Base-by-base conservation (phyloP, 2,113 vertebrate genomes). In the Mus pahari region DNA sequence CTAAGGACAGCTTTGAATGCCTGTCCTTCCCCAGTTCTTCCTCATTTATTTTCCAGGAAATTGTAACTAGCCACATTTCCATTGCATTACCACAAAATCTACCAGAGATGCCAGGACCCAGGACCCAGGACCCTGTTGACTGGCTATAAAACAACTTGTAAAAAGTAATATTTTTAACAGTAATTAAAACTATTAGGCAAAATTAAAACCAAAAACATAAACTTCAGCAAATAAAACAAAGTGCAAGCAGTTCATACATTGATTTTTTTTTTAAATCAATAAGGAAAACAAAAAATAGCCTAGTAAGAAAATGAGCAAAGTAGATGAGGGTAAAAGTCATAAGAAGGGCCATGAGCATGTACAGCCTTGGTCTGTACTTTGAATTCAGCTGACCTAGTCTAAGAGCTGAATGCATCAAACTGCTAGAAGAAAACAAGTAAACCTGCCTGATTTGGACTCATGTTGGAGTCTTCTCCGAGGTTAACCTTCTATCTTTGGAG, bases 141-240 rank as follows among this genome's bases (percentile, higher is more conserved):
- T 64, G n/a, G 10, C 24, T 60, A 91, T 28, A 94, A 83, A 81
- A 24, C 60, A 83, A 39, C 36, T 92, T 89, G 64, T 55, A 50
- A 77, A 83, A 42, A 71, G 33, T 91, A 70, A 79, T 86, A 70
- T 86, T 17, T 81, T 86, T 17, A 50, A 92, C 39, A 77, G 24
- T 13, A 68, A 93, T 42, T 26, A 60, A 92, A 95, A 86, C 89
- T 92, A 58, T 60, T 33, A 96, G 17, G 62, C 39, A 94, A 96
- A 90, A 94, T 45, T 60, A 10, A 94, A 93, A 53, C 14, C 50
- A 68, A 42, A 89, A 88, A 78, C 79, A 88, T 86, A 81, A 93
- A 96, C 20, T 82, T 55, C 42, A 82, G n/a, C 53, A 60, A 79
- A 81, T 91, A 91, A 77, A 55, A 74, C 11, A 36, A 93, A 93